These are phyloP conservation scores for Hydrotaea cyrtoneurina DNA, from an alignment of 2,888 invertebrate genomes.

Conservation along the genomic window DNA sequence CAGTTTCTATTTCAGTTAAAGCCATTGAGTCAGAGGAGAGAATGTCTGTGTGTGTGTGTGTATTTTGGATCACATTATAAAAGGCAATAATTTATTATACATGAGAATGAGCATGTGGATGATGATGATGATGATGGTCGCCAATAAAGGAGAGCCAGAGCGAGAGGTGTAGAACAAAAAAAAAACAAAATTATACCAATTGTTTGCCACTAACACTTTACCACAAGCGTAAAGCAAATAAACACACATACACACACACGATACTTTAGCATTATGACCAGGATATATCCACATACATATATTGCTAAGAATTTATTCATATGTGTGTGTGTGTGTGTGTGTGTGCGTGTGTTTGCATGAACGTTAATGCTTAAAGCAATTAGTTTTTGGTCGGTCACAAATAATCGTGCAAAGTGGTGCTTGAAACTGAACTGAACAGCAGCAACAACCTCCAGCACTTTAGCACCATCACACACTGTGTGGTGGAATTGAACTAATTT, in stretches of 20 bases:
- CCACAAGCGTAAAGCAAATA: conserved; percentile 13
- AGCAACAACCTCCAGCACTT: background rate
- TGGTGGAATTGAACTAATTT: no score
- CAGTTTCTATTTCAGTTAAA: background rate
- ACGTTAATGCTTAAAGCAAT: conserved; percentile 38
- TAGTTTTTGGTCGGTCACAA: conserved; percentile 45
- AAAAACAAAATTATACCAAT: background rate
- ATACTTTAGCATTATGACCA: no score
- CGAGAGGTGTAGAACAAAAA: background rate
- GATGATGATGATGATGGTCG: no score
- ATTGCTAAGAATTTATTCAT: no score
- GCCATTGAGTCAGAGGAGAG: background rate
- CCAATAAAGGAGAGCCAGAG: background rate
- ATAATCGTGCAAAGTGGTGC: conserved; percentile 33
- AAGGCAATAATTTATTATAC: conserved; percentile 35
- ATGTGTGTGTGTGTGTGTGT: background rate
- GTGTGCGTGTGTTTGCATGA: conserved; percentile 30
- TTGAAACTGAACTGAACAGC: conserved; percentile 26
- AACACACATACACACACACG: background rate
- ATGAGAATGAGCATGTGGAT: background rate
- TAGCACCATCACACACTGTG: background rate
- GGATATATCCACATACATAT: conserved; percentile 19
- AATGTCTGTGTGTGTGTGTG: background rate
- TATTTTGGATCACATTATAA: conserved; percentile 25
- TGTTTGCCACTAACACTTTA: conserved; percentile 7